Evolutionary conservation across 2,888 invertebrate genomes (phyloP), one percentile per base, ranked within the genome.

Genomic region (Eupithecia subfuscata): DNA sequence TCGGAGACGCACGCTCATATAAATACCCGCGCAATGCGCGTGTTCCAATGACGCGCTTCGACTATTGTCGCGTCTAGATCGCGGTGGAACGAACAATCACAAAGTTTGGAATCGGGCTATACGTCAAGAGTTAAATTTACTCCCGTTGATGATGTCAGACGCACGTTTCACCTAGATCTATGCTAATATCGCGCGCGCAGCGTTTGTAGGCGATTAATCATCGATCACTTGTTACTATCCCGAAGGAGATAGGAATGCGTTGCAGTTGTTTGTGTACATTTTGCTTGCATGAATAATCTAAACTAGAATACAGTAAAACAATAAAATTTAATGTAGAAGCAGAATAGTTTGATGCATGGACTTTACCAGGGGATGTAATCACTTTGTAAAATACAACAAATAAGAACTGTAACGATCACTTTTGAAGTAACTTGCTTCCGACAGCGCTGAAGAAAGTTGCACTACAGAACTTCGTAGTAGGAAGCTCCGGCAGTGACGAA

Each of bases 101-200:
- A 85, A 85, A 87, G 87, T 88, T 82, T 87, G 87, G 84, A 90
- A 88, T 87, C 86, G 84, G 60, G 82, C 87, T 84, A 85, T 90
- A 93, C 94, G 93, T 94, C 93, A 92, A 85, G 88, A 93, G 94
- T 94, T 94, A 94, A 94, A 91, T 92, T 93, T 94, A 94, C 92
- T 91, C 85, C 82, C 83, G 86, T 88, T 88, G 94, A 88, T 94
- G 94, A 94, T 94, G 94, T 94, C 92, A 94, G 93, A 93, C 87
- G 90, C 92, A 92, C 87, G 91, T 89, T 92, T 93, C 93, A 94
- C 92, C 94, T 93, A 94, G 91, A 92, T 93, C 92, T 90, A 89
- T 85, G 88, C 83, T 89, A 91, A 87, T 86, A 87, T 83, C 85
- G 84, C 84, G 86, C 84, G 87, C 87, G 89, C 84, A 89, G 86